Conservation (phyloP, 1,140 invertebrate genomes). For the Ostrea denselamellosa region DNA sequence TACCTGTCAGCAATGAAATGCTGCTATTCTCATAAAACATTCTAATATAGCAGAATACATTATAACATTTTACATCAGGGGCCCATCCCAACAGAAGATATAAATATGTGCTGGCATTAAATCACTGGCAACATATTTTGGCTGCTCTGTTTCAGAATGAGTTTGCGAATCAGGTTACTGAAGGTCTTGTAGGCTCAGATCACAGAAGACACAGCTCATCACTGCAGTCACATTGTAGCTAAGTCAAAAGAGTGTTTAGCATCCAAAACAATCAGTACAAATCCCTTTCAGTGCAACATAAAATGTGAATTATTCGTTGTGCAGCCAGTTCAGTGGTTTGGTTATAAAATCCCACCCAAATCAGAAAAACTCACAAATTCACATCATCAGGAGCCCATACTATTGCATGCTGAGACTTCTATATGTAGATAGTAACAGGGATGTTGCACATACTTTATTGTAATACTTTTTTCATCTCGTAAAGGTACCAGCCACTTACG, state of each 20-base stretch:
- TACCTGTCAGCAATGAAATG: constrained; percentile 37
- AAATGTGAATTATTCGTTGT: no score
- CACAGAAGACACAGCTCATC: background rate
- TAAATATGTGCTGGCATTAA: constrained; percentile 14
- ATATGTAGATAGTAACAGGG: no score
- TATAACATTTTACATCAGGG: constrained; percentile 10
- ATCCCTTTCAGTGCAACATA: no score
- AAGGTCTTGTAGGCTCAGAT: background rate
- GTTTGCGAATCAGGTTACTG: background rate
- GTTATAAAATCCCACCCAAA: no score
- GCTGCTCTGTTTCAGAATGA: constrained; percentile 25
- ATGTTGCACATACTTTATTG: no score
- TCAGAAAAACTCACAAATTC: no score
- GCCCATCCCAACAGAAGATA: constrained; percentile 30
- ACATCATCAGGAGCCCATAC: no score
- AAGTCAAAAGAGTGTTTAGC: background rate
- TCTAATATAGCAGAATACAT: constrained; percentile 36
- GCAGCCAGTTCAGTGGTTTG: no score
- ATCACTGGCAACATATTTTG: constrained; percentile 24
- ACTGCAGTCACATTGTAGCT: background rate
- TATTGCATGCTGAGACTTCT: no score
- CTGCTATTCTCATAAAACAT: constrained; percentile 18
- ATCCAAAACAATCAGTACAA: no score
- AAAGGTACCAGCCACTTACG: no score
- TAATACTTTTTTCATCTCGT: no score